Evolutionary conservation across 2,888 invertebrate genomes (phyloP), one percentile per base, ranked within the genome.

Genomic region (Urechis unicinctus): DNA sequence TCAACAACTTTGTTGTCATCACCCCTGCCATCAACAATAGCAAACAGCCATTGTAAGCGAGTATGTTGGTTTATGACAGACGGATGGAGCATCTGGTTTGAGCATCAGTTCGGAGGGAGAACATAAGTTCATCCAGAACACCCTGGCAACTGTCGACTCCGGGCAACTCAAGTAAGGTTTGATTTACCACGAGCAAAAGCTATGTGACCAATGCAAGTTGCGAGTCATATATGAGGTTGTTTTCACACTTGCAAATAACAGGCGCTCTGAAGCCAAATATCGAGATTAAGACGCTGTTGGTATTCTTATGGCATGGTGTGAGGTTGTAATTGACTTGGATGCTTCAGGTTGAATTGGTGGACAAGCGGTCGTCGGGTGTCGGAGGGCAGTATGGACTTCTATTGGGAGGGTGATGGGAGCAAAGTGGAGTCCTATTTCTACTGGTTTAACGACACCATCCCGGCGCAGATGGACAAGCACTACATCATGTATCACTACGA

Each of bases 101-200:
- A 61, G 58, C 61, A 84, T 94, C 6, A 88, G 88, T 71, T 86
- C 83, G 57, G 82, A 88, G 5, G 91, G 91, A 60, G 92, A 94
- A 73, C 91, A 93, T 80, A 85, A 88, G 0, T 93, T 91, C 72
- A 81, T 94, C 45, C 82, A 90, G 13, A 84, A 88, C 62, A 85
- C 88, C 68, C 78, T 94, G 21, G 85, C 87, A 71, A 81, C 84
- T 70, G 82, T 87, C 68, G 92, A 93, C 79, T 89, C 90, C 9
- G 59, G 57, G 13, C 53, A 89, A 74, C 83, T 88, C 9, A 59
- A 83, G 85, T 6, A 49, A 47, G 53, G 31, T 2, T 6, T 6
- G 3, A 21, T 30, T 21, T 24, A n/a, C n/a, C n/a, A n/a, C n/a
- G n/a, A n/a, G n/a, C n/a, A n/a, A n/a, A n/a, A n/a, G n/a, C n/a